These are phyloP conservation scores for Cerceris ruficornis DNA, from an alignment of 2,888 invertebrate genomes.

Conservation along the genomic window DNA sequence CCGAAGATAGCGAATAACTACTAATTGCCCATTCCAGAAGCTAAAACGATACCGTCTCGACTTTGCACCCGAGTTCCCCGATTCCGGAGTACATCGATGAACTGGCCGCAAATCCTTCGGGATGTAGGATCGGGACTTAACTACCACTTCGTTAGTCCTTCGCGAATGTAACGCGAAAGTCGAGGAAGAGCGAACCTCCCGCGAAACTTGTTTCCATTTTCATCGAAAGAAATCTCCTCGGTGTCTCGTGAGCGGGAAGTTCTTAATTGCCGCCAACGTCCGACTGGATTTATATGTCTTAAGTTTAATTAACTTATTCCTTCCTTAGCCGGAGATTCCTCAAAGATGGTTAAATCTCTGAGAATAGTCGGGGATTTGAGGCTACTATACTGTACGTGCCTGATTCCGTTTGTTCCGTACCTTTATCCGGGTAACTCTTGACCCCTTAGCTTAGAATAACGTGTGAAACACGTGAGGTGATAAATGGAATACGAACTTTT, in stretches of 20 bases:
- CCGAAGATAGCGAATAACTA: background rate
- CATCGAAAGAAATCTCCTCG: constrained; percentile 5
- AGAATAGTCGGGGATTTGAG: too few species aligned
- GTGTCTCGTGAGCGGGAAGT: background rate
- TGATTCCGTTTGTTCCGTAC: too few species aligned
- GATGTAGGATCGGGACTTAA: constrained; percentile 33
- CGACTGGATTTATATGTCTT: background rate
- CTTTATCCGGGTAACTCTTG: too few species aligned
- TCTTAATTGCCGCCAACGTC: constrained; percentile 5
- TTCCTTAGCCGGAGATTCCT: too few species aligned
- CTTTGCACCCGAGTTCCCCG: constrained; percentile 23
- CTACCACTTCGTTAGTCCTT: constrained; percentile 20
- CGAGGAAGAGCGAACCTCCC: constrained; percentile 15
- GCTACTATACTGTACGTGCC: too few species aligned
- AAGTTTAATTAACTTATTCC: background rate
- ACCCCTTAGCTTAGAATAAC: too few species aligned
- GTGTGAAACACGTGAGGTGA: too few species aligned
- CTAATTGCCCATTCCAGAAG: constrained; percentile 37
- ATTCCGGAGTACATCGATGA: constrained; percentile 24
- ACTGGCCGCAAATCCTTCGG: constrained; percentile 39
- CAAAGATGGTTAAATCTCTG: too few species aligned
- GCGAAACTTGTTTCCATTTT: constrained; percentile 27
- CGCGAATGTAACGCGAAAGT: constrained; percentile 27
- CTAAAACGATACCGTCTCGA: constrained; percentile 12
- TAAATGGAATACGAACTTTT: too few species aligned